Conservation (phyloP, 2,113 vertebrate genomes). For the Cyrtonyx montezumae region DNA sequence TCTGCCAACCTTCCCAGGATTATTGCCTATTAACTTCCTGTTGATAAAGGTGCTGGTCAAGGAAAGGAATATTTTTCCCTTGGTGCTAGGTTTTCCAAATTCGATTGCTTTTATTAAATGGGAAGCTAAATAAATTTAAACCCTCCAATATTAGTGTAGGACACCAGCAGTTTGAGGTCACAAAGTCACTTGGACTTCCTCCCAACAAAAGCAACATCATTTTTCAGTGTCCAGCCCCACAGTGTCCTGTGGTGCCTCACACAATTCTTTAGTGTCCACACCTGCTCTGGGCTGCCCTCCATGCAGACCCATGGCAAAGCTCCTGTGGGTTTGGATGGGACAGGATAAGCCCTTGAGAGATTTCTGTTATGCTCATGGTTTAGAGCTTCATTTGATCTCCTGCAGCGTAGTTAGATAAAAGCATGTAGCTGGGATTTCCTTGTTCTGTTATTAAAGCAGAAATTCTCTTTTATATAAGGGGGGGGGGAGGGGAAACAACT, state of each 20-base stretch:
- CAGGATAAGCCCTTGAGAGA: neutral
- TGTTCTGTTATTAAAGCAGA: slow-evolving; percentile 7
- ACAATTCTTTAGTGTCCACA: slow-evolving; percentile 43
- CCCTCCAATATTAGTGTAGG: neutral
- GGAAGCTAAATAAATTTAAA: slow-evolving; percentile 47
- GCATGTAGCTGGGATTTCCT: slow-evolving; percentile 21
- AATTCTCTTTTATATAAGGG: neutral
- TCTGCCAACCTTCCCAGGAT: slow-evolving; percentile 59
- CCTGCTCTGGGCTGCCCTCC: neutral
- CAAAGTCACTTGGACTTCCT: slow-evolving; percentile 58
- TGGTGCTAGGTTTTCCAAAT: neutral
- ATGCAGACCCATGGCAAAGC: neutral
- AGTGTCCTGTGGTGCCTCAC: neutral
- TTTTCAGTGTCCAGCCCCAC: neutral
- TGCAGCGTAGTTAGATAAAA: neutral
- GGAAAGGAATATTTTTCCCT: neutral
- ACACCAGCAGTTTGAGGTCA: slow-evolving; percentile 46
- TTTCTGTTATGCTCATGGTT: neutral
- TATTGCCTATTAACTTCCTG: slow-evolving; percentile 68
- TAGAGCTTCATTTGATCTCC: slow-evolving; percentile 18
- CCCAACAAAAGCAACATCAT: slow-evolving; percentile 39
- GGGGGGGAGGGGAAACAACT: neutral
- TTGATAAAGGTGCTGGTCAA: slow-evolving; percentile 61
- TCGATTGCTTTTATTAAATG: slow-evolving; percentile 7
- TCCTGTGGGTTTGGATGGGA: neutral